Evolutionary conservation across 2,888 invertebrate genomes (phyloP), one percentile per base, ranked within the genome.

Genomic region (Drosophila multiciliata): DNA sequence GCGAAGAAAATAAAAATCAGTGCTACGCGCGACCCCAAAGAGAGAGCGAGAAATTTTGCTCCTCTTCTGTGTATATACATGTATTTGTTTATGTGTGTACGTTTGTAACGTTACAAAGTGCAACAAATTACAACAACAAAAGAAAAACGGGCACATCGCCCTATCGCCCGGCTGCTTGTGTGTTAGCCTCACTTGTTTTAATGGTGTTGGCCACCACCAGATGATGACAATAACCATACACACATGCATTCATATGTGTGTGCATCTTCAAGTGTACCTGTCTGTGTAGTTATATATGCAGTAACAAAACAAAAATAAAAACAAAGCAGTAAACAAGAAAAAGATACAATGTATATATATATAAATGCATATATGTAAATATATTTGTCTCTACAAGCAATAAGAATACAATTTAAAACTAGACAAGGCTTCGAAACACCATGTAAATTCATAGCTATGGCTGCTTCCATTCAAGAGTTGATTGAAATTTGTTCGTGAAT

Each of bases 101-200:
- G 33, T 61, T 49, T 64, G 63, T 73, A 61, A 62, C 29, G 78
- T 73, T 80, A 69, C 81, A 78, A 78, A 78, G 78, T 77, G 55
- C 73, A 73, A 62, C 52, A 53, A 63, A 49, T 29, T 59, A 38
- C 36, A 26, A 35, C n/a, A 45, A 50, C 48, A 60, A 32, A 49
- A 33, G 23, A 49, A 49, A 54, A 45, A 42, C 38, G 42, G 38
- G 26, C 55, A 65, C 49, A 49, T 33, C 38, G 42, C 12, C 50
- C 50, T 60, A 62, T 58, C 36, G 38, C 62, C 42, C 29, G n/a
- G 49, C 42, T 50, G 15, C 38, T 48, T n/a, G 9, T 40, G 45
- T 45, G 50, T 65, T 68, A 64, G 61, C 61, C 63, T 63, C 58
- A 59, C 61, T 54, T 45, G 60, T 50, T 74, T 66, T 72, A 58